Conservation (phyloP, 2,113 vertebrate genomes). For the Pelmatolapia mariae region DNA sequence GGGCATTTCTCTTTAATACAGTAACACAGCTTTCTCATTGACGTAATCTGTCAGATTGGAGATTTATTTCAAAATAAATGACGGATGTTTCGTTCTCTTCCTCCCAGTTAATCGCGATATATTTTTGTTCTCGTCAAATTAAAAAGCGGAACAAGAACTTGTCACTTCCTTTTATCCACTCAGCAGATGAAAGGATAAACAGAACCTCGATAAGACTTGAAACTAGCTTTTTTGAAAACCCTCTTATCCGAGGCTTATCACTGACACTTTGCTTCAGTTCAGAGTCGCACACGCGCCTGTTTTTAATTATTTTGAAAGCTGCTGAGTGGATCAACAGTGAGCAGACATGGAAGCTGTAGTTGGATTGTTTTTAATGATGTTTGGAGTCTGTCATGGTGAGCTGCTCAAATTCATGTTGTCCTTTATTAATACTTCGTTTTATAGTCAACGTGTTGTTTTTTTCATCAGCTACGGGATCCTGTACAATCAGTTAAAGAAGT, state of each 20-base stretch:
- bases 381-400: neutral
- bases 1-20: neutral
- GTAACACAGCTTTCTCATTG: neutral
- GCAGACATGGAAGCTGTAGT: constrained; percentile 3
- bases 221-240: neutral
- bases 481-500: neutral
- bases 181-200: neutral
- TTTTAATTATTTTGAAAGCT: neutral
- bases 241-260: neutral
- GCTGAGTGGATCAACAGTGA: neutral
- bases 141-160: neutral
- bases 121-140: neutral
- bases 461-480: neutral
- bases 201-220: neutral
- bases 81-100: neutral
- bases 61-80: neutral
- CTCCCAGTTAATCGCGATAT: neutral
- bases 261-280: neutral
- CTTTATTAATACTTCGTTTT: neutral
- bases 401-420: neutral
- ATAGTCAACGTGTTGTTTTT: neutral
- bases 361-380: neutral
- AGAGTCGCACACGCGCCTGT: neutral
- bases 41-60: neutral
- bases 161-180: neutral